Evolutionary conservation across 2,888 invertebrate species (phyloP).

Genomic region (Cryptophagus acutangulus): DNA sequence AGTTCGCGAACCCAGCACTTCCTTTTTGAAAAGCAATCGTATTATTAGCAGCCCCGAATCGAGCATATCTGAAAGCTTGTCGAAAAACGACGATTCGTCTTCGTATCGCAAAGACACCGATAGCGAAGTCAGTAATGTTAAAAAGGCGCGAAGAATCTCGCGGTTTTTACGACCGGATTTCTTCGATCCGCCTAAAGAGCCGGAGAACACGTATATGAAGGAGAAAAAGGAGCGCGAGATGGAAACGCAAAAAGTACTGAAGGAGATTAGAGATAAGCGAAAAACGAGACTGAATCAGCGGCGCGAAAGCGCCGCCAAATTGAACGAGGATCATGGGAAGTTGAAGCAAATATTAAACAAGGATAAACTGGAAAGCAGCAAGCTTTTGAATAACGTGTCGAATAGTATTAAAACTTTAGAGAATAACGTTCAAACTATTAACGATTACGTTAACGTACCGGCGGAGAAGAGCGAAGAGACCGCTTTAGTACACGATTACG

Average conservation of each 20-base stretch:
- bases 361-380: constrained; percentile 16
- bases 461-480: constrained; percentile 9
- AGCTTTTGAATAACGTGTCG: constrained; percentile 33
- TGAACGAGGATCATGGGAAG: constrained; percentile 18
- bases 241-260: constrained; percentile 62
- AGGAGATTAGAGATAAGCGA: constrained; percentile 63
- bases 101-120: constrained; percentile 27
- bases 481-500: constrained; percentile 32
- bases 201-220: constrained; percentile 60
- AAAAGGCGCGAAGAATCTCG: constrained; percentile 56
- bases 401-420: constrained; percentile 42
- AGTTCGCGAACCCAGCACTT: constrained; percentile 19
- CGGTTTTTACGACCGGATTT: constrained; percentile 75
- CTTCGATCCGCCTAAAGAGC: constrained; percentile 58
- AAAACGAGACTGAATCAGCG: constrained; percentile 37
- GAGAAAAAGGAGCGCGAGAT: constrained; percentile 62
- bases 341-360: constrained; percentile 15
- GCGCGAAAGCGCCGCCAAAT: constrained; percentile 39
- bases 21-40: constrained; percentile 6
- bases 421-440: constrained; percentile 31
- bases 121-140: constrained; percentile 27
- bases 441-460: constrained; percentile 38
- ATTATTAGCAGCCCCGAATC: constrained; percentile 37
- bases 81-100: constrained; percentile 21
- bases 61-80: constrained; percentile 40